These are phyloP conservation scores for Dryomyza anilis DNA, from an alignment of 2,888 invertebrate genomes.

Conservation along the genomic window DNA sequence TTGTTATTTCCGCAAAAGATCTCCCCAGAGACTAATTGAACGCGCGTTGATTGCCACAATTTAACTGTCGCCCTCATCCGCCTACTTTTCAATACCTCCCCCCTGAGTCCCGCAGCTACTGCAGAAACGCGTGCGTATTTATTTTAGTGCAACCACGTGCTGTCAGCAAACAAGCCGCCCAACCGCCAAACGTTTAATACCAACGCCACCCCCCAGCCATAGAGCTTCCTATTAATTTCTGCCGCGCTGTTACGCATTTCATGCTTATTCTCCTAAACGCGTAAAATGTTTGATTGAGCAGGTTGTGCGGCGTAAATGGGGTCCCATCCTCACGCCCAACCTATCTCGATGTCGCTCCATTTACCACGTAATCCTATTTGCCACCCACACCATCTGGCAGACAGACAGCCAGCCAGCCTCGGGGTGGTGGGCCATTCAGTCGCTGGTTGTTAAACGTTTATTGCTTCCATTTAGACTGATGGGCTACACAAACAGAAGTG, in stretches of 20 bases:
- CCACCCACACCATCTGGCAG: not conserved
- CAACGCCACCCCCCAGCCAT: slow-evolving; percentile 16
- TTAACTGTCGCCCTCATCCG: not conserved
- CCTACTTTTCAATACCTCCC: not conserved
- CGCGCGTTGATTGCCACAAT: slow-evolving; percentile 16
- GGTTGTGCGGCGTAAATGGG: not conserved
- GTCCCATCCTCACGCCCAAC: not conserved
- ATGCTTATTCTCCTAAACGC: slow-evolving; percentile 26
- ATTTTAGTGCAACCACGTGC: slow-evolving; percentile 20
- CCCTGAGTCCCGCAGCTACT: not conserved
- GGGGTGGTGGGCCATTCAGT: not conserved
- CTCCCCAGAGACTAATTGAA: slow-evolving; percentile 10
- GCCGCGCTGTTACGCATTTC: slow-evolving; percentile 15
- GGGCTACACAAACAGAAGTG: not conserved
- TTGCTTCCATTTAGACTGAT: slow-evolving; percentile 21
- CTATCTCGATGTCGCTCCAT: slow-evolving; percentile 13
- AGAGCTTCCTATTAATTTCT: not conserved
- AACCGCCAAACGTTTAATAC: slow-evolving; percentile 21
- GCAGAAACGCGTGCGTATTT: slow-evolving; percentile 23
- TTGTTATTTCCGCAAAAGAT: not conserved
- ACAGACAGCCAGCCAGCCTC: not conserved
- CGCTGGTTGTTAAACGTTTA: slow-evolving; percentile 11
- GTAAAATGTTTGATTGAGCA: slow-evolving; percentile 30
- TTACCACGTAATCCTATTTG: slow-evolving; percentile 34
- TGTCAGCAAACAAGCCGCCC: slow-evolving; percentile 7